Evolutionary conservation across 2,888 invertebrate genomes (phyloP).

Genomic region (Julus scanicus): DNA sequence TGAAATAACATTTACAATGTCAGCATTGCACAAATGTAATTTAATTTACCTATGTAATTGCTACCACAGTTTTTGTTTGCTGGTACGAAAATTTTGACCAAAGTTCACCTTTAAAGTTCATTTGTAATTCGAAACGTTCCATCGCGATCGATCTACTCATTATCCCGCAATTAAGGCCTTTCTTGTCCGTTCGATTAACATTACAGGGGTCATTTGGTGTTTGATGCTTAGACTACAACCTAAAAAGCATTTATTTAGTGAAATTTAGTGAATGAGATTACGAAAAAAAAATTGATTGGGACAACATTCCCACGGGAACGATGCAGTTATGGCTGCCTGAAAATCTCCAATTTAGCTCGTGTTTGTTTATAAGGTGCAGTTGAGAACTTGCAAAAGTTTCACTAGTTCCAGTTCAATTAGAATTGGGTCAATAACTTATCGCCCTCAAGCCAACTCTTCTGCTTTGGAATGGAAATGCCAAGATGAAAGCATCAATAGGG

Average conservation of each 20-base stretch:
- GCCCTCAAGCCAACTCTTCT: not conserved
- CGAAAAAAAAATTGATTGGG: not conserved
- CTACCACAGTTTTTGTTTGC: no score
- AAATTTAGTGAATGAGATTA: not conserved
- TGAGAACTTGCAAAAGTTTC: not conserved
- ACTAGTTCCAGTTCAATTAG: not conserved
- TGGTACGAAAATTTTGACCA: not conserved
- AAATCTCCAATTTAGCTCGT: not conserved
- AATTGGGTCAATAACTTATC: not conserved
- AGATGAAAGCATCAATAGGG: no score
- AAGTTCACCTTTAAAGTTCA: conserved; percentile 2
- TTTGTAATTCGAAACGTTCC: conserved; percentile 3
- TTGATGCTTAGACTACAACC: not conserved
- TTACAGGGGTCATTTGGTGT: conserved; percentile 21
- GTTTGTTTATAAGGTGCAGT: not conserved
- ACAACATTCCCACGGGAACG: not conserved
- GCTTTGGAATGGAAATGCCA: not conserved
- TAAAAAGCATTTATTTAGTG: not conserved
- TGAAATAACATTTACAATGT: no score
- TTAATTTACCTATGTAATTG: no score
- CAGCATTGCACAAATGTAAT: no score
- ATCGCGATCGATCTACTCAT: not conserved
- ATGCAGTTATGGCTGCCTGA: not conserved
- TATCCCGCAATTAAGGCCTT: conserved; percentile 22
- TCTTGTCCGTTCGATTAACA: not conserved